Percentiles rank a stretch among this genome's conserved stretches.
Conservation (phyloP, 1,140 invertebrate species). For the Microvelia longipes region DNA sequence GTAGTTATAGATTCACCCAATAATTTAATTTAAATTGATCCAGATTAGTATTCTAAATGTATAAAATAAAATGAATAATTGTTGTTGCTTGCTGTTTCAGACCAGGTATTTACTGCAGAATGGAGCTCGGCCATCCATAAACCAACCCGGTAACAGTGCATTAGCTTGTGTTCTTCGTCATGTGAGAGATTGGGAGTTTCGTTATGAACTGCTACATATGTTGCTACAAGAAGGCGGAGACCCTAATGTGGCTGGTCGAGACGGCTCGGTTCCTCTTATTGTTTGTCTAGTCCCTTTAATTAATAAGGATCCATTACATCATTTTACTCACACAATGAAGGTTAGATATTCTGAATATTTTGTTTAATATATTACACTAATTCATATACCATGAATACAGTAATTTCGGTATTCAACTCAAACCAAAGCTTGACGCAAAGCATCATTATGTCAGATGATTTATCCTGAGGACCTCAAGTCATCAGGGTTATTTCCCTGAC, state of each 20-base stretch:
- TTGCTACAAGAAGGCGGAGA: slow-evolving; percentile 47
- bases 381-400: no score
- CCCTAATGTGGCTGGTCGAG: slow-evolving; percentile 51
- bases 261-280: slow-evolving; percentile 56
- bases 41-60: no score
- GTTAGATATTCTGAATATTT: slow-evolving; percentile 26
- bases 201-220: slow-evolving; percentile 55
- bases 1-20: no score
- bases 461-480: no score
- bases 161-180: slow-evolving; percentile 54
- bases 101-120: slow-evolving; percentile 40
- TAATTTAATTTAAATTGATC: no score
- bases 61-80: no score
- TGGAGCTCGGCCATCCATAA: slow-evolving; percentile 49
- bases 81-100: no score
- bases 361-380: no score
- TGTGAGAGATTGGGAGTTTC: slow-evolving; percentile 58
- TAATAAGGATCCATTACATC: slow-evolving; percentile 56
- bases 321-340: slow-evolving; percentile 59
- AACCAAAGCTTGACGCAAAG: no score
- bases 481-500: no score
- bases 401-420: no score
- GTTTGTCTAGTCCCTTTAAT: slow-evolving; percentile 55
- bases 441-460: no score
- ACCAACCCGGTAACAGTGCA: slow-evolving; percentile 52